Evolutionary conservation across 2,888 invertebrate species (phyloP).

Genomic region (Ditula angustiorana): DNA sequence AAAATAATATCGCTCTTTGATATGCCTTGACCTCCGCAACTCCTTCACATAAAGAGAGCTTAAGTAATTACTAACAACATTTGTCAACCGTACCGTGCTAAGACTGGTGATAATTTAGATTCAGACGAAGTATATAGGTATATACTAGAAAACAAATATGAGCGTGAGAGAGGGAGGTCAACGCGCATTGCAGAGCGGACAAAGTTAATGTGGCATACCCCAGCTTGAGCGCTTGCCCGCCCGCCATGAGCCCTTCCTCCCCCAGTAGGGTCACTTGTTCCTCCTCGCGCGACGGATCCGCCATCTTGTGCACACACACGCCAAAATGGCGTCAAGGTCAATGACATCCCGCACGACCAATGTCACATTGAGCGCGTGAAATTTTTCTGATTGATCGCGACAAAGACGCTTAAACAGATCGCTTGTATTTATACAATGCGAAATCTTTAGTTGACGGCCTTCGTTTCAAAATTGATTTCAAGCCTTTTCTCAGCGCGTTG

Average conservation of each 20-base stretch:
- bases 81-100: background rate
- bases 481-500: conserved; percentile 36
- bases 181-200: conserved; percentile 69
- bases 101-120: background rate
- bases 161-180: conserved; percentile 63
- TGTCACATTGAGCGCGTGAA: conserved; percentile 71
- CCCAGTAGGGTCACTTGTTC: conserved; percentile 98
- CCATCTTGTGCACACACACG: conserved; percentile 93
- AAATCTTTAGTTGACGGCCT: conserved; percentile 25
- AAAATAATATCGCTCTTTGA: conserved; percentile 86
- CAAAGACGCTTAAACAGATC: conserved; percentile 34
- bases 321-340: conserved; percentile 84
- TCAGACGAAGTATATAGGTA: background rate
- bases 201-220: conserved; percentile 91
- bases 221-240: conserved; percentile 98
- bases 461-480: conserved; percentile 34
- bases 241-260: conserved; percentile 97
- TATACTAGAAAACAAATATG: background rate
- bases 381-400: conserved; percentile 46
- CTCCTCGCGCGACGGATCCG: conserved; percentile 98
- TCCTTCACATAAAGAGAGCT: conserved; percentile 12
- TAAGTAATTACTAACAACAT: conserved; percentile 4
- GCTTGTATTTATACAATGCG: conserved; percentile 10
- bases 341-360: conserved; percentile 89
- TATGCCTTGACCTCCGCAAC: conserved; percentile 75